Percentiles rank a stretch among this genome's conserved stretches.
These are phyloP conservation scores for Pionites leucogaster DNA, from an alignment of 2,113 vertebrate genomes.

Conservation along the genomic window DNA sequence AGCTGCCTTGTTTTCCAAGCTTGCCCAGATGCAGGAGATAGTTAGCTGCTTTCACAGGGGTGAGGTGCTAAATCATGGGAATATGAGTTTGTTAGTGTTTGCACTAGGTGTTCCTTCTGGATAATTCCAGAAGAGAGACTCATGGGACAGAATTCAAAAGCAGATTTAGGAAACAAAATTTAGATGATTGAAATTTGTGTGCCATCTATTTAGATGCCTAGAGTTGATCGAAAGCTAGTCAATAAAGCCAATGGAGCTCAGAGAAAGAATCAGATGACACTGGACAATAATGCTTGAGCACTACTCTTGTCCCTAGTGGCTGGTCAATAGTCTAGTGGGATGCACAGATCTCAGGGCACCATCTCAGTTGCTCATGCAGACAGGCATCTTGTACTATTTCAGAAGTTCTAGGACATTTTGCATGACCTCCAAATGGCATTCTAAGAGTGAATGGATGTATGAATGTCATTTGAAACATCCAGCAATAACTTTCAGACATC, in stretches of 20 bases:
- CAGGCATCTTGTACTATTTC: not conserved
- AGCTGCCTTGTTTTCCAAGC: not conserved
- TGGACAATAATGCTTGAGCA: not conserved
- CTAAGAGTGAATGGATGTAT: rapidly evolving
- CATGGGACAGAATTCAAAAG: not conserved
- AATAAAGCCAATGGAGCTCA: not conserved
- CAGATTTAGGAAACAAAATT: not conserved
- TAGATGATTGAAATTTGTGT: not conserved
- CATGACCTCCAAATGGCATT: not conserved
- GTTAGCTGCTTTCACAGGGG: not conserved
- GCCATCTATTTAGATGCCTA: not conserved
- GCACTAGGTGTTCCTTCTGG: rapidly evolving
- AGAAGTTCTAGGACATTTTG: not conserved
- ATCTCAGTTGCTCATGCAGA: rapidly evolving
- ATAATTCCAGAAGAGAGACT: not conserved
- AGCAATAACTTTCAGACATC: not conserved
- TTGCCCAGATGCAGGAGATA: not conserved
- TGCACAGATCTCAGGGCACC: not conserved
- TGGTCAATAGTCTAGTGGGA: not conserved
- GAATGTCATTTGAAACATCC: rapidly evolving
- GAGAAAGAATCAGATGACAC: not conserved
- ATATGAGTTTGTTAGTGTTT: rapidly evolving
- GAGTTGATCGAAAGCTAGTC: not conserved
- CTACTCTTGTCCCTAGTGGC: too few relatives aligned
- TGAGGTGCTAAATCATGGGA: not conserved